These are phyloP conservation scores for Heliconius congener DNA, from an alignment of 1,140 invertebrate species.

Conservation along the genomic window DNA sequence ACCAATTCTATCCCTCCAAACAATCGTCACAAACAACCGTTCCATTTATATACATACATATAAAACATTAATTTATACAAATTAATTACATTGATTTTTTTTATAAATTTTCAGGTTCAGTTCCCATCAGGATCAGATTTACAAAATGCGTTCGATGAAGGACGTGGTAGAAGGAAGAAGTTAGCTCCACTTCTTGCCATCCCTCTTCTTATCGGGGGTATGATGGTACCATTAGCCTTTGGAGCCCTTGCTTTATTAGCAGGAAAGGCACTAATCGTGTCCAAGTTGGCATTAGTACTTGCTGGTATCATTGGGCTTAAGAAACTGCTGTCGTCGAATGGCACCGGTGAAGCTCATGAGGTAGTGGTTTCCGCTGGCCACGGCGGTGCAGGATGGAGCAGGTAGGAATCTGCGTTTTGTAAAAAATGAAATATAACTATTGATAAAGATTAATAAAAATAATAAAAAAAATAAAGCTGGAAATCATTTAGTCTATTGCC, in stretches of 20 bases:
- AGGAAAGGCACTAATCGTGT: constrained; percentile 91
- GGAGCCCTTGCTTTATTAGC: constrained; percentile 90
- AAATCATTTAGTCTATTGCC: too few relatives aligned
- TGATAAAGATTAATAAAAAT: too few relatives aligned
- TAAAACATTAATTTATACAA: not conserved
- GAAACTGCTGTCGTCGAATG: constrained; percentile 86
- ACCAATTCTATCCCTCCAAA: too few relatives aligned
- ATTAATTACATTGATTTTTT: too few relatives aligned
- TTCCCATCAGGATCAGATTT: constrained; percentile 84
- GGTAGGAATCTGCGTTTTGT: constrained; percentile 55
- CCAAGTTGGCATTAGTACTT: constrained; percentile 89
- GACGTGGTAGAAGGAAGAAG: constrained; percentile 86
- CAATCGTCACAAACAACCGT: too few relatives aligned
- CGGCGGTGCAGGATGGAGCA: constrained; percentile 86
- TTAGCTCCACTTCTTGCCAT: constrained; percentile 87
- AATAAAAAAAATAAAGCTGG: too few relatives aligned
- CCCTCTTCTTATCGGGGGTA: constrained; percentile 89
- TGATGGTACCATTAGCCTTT: constrained; percentile 89
- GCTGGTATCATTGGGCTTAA: constrained; percentile 92
- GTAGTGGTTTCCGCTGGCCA: constrained; percentile 87
- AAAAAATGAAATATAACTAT: not conserved
- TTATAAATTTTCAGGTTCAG: constrained; percentile 80
- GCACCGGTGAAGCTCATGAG: constrained; percentile 85
- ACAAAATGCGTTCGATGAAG: constrained; percentile 83
- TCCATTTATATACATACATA: too few relatives aligned